phyloP scores from a whole-genome alignment of 2,797 vertebrate species.

The Mus caroli region DNA sequence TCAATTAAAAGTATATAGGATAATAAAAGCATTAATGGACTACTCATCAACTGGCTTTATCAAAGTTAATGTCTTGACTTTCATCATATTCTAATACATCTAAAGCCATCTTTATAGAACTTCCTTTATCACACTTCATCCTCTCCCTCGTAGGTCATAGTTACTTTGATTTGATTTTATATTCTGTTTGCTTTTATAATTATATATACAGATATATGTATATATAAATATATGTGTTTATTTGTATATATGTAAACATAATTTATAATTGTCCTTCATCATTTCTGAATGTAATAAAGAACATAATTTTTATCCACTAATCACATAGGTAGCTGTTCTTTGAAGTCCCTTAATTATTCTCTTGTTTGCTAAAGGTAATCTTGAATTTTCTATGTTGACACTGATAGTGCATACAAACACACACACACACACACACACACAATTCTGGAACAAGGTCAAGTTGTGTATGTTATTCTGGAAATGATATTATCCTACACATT shows the following conservation, averaged over 20 bases:
- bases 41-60: constrained; percentile 18
- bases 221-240: neutral
- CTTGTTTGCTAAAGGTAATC: neutral
- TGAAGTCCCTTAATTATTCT: constrained; percentile 15
- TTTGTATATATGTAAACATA: no score
- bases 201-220: neutral
- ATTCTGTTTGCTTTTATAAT: constrained; percentile 24
- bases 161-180: constrained; percentile 49
- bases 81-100: constrained; percentile 38
- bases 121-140: neutral
- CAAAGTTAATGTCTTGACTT: constrained; percentile 5
- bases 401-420: neutral
- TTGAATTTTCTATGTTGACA: neutral
- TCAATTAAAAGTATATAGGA: constrained; percentile 21
- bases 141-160: neutral
- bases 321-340: neutral
- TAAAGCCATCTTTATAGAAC: neutral
- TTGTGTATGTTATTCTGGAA: neutral
- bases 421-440: neutral
- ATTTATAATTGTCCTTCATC: neutral
- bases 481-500: neutral
- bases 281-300: neutral
- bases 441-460: neutral
- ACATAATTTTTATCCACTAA: neutral
- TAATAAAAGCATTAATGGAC: neutral